A percentile compares a stretch with the other conserved stretches of the same genome.
phyloP scores from a whole-genome alignment of 2,113 vertebrate species.

The Macaca mulatta region DNA sequence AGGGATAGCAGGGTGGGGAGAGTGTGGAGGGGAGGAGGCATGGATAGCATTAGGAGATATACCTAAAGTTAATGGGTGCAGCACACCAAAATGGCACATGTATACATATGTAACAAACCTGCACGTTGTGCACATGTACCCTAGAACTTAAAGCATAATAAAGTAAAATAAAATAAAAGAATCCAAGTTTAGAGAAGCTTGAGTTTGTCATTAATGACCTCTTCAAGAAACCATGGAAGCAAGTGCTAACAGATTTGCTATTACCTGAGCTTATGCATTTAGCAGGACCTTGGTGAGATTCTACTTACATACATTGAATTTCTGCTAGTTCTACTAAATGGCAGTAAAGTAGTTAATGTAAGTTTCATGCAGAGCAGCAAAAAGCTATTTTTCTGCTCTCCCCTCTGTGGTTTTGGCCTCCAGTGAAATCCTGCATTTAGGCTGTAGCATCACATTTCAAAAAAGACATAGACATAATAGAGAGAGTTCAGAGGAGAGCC shows the following conservation, averaged over 20 bases:
- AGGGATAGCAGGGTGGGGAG: no score
- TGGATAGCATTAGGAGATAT: no score
- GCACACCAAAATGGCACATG: no score
- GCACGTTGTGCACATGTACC: no score
- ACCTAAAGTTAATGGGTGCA: no score
- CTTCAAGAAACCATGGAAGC: background rate
- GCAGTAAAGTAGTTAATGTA: background rate
- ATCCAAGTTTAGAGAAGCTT: background rate
- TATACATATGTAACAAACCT: no score
- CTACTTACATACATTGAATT: background rate
- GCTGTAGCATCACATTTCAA: background rate
- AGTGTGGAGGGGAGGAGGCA: no score
- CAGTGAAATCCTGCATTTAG: background rate
- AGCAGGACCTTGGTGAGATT: background rate
- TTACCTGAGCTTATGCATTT: background rate
- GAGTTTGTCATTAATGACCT: background rate
- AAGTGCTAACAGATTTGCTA: background rate
- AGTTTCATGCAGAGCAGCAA: background rate
- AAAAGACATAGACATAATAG: background rate
- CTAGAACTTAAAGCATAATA: no score
- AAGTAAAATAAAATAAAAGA: background rate
- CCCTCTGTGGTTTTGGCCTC: background rate
- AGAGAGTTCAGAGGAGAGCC: constrained; percentile 54
- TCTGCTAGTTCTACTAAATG: background rate
- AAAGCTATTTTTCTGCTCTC: background rate